Evolutionary conservation across 1,140 invertebrate species (phyloP).

Genomic region (Gonioctena quinquepunctata): DNA sequence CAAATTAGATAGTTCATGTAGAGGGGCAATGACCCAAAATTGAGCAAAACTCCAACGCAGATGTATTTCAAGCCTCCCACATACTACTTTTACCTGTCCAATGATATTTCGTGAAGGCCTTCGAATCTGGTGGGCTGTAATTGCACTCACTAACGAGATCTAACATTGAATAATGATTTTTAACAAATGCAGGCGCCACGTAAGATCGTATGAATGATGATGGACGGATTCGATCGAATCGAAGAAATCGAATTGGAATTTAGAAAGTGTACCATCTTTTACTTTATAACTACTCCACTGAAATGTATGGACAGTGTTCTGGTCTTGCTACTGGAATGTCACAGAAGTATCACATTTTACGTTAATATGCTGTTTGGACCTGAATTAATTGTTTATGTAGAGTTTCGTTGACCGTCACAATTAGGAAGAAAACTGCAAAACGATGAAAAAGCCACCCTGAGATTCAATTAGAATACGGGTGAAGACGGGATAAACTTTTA

Average conservation of each 20-base stretch:
- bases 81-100: constrained; percentile 16
- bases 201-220: background rate
- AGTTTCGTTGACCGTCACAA: no score
- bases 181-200: constrained; percentile 3
- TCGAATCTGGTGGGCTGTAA: constrained; percentile 9
- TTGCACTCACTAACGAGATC: constrained; percentile 13
- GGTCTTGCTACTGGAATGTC: no score
- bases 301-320: no score
- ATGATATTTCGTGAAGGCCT: constrained; percentile 11
- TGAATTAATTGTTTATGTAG: no score
- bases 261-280: constrained; percentile 1
- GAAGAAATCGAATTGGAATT: constrained; percentile 14
- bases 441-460: no score
- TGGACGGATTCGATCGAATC: background rate
- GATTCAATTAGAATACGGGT: no score
- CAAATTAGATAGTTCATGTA: background rate
- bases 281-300: background rate
- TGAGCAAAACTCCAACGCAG: constrained; percentile 12
- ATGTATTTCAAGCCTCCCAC: constrained; percentile 11
- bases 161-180: constrained; percentile 18
- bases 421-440: no score
- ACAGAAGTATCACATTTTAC: no score
- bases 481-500: no score
- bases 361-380: no score
- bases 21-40: constrained; percentile 12